These are phyloP conservation scores for Nephrocerus scutellatus DNA, from an alignment of 2,888 invertebrate genomes.

Conservation along the genomic window DNA sequence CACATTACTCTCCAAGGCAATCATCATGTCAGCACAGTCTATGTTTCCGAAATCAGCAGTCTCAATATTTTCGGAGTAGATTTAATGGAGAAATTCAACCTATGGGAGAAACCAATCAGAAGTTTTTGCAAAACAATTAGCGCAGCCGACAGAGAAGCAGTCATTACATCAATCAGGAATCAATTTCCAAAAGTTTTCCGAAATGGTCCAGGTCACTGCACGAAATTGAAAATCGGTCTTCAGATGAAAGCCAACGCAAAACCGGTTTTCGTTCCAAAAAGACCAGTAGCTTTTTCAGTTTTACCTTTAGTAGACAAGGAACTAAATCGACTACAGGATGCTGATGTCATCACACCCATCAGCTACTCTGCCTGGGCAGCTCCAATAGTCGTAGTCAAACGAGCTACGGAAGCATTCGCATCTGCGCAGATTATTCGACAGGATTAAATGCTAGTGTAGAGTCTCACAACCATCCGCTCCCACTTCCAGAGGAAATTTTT, in stretches of 20 bases:
- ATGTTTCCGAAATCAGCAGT: too few relatives aligned
- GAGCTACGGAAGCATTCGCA: conserved; percentile 9
- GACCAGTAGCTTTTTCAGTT: conserved; percentile 23
- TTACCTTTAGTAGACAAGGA: conserved; percentile 15
- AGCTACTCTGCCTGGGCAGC: conserved; percentile 25
- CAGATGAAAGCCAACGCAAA: too few relatives aligned
- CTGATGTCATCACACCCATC: conserved; percentile 21
- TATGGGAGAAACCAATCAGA: too few relatives aligned
- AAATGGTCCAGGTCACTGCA: conserved; percentile 16
- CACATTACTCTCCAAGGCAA: too few relatives aligned
- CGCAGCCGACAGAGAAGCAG: too few relatives aligned
- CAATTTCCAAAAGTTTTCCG: too few relatives aligned
- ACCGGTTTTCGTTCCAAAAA: conserved; percentile 19
- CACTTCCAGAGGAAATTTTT: conserved; percentile 15
- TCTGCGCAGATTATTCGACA: conserved; percentile 16
- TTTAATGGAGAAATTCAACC: too few relatives aligned
- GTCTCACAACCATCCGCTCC: conserved; percentile 13
- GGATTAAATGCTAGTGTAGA: conserved; percentile 11
- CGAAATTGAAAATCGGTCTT: conserved; percentile 20
- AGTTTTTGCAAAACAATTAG: too few relatives aligned
- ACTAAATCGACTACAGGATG: conserved; percentile 15
- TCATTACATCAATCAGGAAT: too few relatives aligned
- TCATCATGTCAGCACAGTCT: too few relatives aligned
- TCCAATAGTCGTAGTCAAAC: conserved; percentile 19
- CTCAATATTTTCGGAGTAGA: too few relatives aligned